Evolutionary conservation across 92 coral and sea anemone genomes (phyloP).

Genomic region (Epizoanthus rinbou): DNA sequence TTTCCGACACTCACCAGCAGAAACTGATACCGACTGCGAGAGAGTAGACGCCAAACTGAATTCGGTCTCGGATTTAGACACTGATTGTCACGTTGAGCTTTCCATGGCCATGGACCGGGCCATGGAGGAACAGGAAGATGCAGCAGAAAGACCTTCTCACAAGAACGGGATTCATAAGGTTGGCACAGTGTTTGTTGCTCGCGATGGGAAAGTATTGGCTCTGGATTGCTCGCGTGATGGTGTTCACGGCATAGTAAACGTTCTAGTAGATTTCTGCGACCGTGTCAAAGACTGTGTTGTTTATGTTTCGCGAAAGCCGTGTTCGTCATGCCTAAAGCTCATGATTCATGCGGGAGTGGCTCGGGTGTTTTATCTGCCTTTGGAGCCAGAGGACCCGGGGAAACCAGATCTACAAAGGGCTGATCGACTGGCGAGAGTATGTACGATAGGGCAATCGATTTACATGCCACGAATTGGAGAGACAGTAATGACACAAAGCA

Average conservation of each 20-base stretch:
- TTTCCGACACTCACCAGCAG: background rate
- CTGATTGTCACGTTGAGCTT: background rate
- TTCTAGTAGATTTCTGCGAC: conserved; percentile 59
- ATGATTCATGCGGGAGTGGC: conserved; percentile 71
- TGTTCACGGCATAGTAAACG: conserved; percentile 71
- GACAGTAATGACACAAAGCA: conserved; percentile 34
- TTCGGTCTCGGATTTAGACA: background rate
- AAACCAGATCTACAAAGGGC: conserved; percentile 47
- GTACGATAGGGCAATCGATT: conserved; percentile 75
- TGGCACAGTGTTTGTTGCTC: conserved; percentile 81
- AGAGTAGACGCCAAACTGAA: background rate
- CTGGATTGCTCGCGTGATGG: conserved; percentile 75
- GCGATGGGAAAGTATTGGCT: conserved; percentile 61
- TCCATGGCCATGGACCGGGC: too few relatives aligned
- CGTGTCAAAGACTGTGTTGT: conserved; percentile 63
- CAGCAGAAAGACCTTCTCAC: background rate
- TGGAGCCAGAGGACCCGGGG: conserved; percentile 73
- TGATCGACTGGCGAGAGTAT: conserved; percentile 59
- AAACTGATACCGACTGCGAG: background rate
- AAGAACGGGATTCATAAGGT: conserved; percentile 43
- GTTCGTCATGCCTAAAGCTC: conserved; percentile 78
- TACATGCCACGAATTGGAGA: conserved; percentile 63
- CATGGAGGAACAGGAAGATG: background rate
- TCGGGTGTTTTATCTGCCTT: conserved; percentile 79
- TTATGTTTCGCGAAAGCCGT: conserved; percentile 84